Percentiles rank a stretch among this genome's conserved stretches.
Conservation (phyloP, 2,113 vertebrate species). For the Cyrtonyx montezumae region DNA sequence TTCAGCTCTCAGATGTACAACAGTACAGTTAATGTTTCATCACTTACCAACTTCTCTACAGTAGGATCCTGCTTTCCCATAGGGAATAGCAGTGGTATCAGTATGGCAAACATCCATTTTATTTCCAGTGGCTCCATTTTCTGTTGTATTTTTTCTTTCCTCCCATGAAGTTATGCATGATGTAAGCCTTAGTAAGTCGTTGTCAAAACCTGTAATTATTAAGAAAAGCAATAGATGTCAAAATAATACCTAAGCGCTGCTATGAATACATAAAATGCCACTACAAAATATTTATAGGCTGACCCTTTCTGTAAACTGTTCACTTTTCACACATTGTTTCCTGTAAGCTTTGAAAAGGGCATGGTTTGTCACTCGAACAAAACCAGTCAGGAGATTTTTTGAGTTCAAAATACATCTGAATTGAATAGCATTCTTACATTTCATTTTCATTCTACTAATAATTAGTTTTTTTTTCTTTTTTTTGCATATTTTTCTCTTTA, state of each 20-base stretch:
- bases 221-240: neutral
- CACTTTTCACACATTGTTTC: neutral
- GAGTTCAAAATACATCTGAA: neutral
- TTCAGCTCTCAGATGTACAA: neutral
- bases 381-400: neutral
- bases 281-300: neutral
- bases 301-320: neutral
- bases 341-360: neutral
- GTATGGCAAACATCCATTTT: neutral
- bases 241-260: neutral
- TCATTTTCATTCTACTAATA: neutral
- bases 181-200: neutral
- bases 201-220: neutral
- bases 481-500: neutral
- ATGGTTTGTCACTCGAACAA: neutral
- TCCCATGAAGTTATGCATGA: neutral
- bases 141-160: neutral
- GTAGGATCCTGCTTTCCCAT: neutral
- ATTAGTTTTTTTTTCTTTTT: neutral
- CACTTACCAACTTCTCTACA: neutral
- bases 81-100: neutral
- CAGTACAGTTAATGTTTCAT: neutral
- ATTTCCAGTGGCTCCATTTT: neutral
- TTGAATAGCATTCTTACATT: neutral
- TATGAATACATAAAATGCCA: neutral